Evolutionary conservation across 2,113 vertebrate species (phyloP).

Genomic region (Tonatia bakeri): DNA sequence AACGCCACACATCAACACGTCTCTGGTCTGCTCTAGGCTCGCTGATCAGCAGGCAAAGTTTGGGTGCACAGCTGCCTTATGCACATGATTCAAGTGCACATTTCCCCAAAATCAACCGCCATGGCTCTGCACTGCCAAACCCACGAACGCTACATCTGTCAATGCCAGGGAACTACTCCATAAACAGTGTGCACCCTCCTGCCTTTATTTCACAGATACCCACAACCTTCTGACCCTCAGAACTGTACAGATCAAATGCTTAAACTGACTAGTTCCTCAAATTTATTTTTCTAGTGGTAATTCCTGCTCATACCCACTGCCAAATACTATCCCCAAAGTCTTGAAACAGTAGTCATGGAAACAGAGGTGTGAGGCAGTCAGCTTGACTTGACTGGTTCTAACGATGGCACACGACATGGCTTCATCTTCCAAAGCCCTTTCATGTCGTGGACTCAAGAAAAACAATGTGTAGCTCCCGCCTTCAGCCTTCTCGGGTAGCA

Average conservation of each 20-base stretch:
- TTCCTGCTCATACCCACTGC: neutral
- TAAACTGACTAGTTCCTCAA: neutral
- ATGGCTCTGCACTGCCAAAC: neutral
- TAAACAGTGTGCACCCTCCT: neutral
- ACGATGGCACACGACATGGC: neutral
- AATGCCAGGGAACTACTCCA: neutral
- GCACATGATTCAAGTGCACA: neutral
- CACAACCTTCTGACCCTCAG: neutral
- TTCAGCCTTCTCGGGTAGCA: neutral
- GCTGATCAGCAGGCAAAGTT: neutral
- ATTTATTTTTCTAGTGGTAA: conserved; percentile 8
- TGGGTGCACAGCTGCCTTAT: neutral
- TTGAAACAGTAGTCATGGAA: neutral
- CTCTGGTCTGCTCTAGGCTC: neutral
- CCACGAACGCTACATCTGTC: neutral
- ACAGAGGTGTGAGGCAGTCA: neutral
- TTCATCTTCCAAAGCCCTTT: neutral
- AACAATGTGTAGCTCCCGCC: neutral
- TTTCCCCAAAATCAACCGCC: neutral
- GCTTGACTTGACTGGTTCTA: neutral
- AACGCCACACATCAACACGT: neutral
- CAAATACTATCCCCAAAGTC: neutral
- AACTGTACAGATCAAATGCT: neutral
- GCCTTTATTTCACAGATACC: neutral
- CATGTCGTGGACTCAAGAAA: neutral